phyloP scores from a whole-genome alignment of 2,888 invertebrate genomes.

The Sinhomidia bicolor region DNA sequence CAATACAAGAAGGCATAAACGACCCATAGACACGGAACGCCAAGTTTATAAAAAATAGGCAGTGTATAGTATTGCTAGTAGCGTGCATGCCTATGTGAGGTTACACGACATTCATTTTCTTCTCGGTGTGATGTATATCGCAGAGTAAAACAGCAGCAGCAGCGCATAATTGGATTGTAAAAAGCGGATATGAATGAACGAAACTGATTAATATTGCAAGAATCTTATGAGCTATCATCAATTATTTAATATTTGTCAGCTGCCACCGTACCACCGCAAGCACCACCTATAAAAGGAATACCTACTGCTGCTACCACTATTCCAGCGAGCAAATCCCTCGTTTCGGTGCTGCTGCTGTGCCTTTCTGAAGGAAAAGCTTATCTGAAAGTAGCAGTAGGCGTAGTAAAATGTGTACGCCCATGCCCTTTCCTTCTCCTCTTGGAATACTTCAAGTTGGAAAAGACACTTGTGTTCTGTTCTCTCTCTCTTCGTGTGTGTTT shows the following conservation, averaged over 20 bases:
- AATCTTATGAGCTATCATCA: slow-evolving; percentile 61
- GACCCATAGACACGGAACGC: no score
- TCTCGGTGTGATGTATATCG: no score
- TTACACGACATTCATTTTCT: no score
- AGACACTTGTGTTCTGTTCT: slow-evolving; percentile 44
- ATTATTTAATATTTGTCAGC: slow-evolving; percentile 70
- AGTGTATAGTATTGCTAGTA: no score
- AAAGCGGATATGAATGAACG: slow-evolving; percentile 45
- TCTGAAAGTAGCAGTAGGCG: no score
- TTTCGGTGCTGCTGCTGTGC: no score
- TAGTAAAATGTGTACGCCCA: no score
- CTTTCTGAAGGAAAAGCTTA: no score
- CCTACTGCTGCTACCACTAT: no score
- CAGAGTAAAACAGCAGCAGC: neutral
- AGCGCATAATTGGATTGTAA: slow-evolving; percentile 30
- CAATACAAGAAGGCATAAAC: no score
- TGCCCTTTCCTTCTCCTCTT: neutral
- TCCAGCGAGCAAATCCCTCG: no score
- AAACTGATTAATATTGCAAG: slow-evolving; percentile 67
- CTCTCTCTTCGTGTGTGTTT: neutral
- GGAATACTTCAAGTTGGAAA: slow-evolving; percentile 17
- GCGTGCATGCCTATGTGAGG: neutral
- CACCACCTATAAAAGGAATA: neutral
- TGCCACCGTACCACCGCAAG: slow-evolving; percentile 50
- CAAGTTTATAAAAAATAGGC: no score